These are phyloP conservation scores for Callosobruchus maculatus DNA, from an alignment of 2,888 invertebrate species.

Conservation along the genomic window DNA sequence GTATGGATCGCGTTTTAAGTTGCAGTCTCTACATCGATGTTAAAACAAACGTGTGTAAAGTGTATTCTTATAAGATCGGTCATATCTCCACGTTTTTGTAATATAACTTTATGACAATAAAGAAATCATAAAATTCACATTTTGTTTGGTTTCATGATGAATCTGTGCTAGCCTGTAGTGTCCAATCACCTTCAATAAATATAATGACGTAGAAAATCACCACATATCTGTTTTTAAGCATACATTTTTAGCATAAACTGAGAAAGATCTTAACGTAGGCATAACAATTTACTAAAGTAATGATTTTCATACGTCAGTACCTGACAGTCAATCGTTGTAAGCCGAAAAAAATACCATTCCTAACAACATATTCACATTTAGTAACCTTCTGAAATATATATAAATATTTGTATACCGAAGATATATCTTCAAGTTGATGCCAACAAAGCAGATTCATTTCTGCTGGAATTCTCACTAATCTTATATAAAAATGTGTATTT, in stretches of 20 bases:
- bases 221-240: neutral
- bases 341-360: conserved; percentile 19
- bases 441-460: neutral
- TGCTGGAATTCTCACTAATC: neutral
- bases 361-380: neutral
- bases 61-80: too few species aligned
- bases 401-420: neutral
- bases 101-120: too few species aligned
- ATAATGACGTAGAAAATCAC: neutral
- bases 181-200: neutral
- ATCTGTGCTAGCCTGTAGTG: neutral
- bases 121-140: too few species aligned
- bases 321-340: conserved; percentile 37
- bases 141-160: neutral
- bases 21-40: too few species aligned
- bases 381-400: neutral
- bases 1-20: too few species aligned
- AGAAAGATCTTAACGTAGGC: conserved; percentile 12
- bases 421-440: neutral
- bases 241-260: neutral
- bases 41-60: too few species aligned
- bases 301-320: conserved; percentile 2
- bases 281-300: conserved; percentile 12
- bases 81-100: too few species aligned
- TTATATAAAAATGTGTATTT: neutral